Base-by-base conservation (phyloP, 37 sponge, comb jelly and placozoan genomes). In the Mnemiopsis leidyi region DNA sequence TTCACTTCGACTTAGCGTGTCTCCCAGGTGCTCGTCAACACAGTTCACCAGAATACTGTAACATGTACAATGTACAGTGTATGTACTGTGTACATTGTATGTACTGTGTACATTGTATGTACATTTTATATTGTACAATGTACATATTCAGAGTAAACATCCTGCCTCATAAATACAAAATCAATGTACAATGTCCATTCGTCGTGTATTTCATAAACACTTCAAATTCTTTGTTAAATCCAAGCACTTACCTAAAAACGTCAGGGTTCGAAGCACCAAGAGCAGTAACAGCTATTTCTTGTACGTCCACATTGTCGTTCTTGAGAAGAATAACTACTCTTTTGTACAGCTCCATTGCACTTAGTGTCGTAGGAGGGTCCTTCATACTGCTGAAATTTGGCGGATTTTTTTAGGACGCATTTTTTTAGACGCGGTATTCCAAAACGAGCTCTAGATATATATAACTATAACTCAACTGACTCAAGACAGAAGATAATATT, bases 41-140 rank as follows among this genome's bases (percentile, higher is more conserved):
- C 82, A 79, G 82, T 36, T 79, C 37, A 79, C 82, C 82, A 79
- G 82, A 30, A 79, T 79, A 79, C 82, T 79, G 82, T 9, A 24
- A 24, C 7, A 29, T 26, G 76, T 23, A 24, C 16, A 67, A 67
- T n/a, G n/a, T n/a, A n/a, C n/a, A n/a, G n/a, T n/a, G n/a, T n/a
- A n/a, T n/a, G n/a, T n/a, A n/a, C n/a, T n/a, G n/a, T n/a, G n/a
- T n/a, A n/a, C n/a, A n/a, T n/a, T n/a, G n/a, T n/a, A n/a, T n/a
- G n/a, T n/a, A n/a, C n/a, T n/a, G n/a, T n/a, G n/a, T n/a, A n/a
- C n/a, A n/a, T n/a, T n/a, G n/a, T n/a, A n/a, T n/a, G n/a, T n/a
- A n/a, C n/a, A n/a, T n/a, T n/a, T n/a, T n/a, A n/a, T n/a, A n/a
- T n/a, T n/a, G n/a, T n/a, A n/a, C n/a, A n/a, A n/a, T n/a, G n/a